A percentile compares a stretch with the other conserved stretches of the same genome.
Evolutionary conservation across 2,888 invertebrate species (phyloP).

Genomic region (Sceliomorpha sp.): DNA sequence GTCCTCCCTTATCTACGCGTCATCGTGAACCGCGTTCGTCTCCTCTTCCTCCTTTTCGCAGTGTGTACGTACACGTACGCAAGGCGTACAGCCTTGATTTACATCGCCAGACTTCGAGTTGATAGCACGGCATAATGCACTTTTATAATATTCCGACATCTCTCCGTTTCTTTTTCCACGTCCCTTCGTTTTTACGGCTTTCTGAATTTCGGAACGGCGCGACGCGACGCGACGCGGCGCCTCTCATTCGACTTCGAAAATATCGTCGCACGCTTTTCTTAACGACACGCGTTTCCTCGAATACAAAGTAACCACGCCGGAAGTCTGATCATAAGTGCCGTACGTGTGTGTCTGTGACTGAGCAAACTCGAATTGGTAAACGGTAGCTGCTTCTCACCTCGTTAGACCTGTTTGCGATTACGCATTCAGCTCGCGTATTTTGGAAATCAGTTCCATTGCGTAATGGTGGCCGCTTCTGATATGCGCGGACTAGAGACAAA

Average conservation of each 20-base stretch:
- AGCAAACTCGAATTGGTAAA: slow-evolving; percentile 49
- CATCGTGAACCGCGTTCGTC: slow-evolving; percentile 71
- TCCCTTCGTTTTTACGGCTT: slow-evolving; percentile 7
- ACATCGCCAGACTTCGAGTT: slow-evolving; percentile 71
- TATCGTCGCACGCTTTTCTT: slow-evolving; percentile 27
- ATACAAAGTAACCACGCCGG: slow-evolving; percentile 50
- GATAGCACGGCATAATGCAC: slow-evolving; percentile 58
- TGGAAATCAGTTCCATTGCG: slow-evolving; percentile 54
- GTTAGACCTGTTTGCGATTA: slow-evolving; percentile 50
- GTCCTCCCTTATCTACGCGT: slow-evolving; percentile 79
- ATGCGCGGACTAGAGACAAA: slow-evolving; percentile 19
- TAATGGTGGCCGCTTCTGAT: slow-evolving; percentile 48
- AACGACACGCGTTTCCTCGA: slow-evolving; percentile 34
- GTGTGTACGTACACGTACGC: slow-evolving; percentile 56
- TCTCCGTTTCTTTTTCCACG: neutral
- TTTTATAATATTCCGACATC: slow-evolving; percentile 39
- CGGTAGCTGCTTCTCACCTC: slow-evolving; percentile 59
- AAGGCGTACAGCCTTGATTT: slow-evolving; percentile 70
- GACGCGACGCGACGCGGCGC: too few relatives aligned
- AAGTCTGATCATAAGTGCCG: slow-evolving; percentile 36
- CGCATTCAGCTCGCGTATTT: slow-evolving; percentile 52
- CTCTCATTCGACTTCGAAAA: slow-evolving; percentile 18
- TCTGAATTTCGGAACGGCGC: slow-evolving; percentile 15
- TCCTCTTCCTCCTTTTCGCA: slow-evolving; percentile 60
- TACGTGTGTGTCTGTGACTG: slow-evolving; percentile 24